Percentiles rank a stretch among this genome's conserved stretches.
phyloP scores from a whole-genome alignment of 2,113 vertebrate genomes.

The Sakesphorus luctuosus region DNA sequence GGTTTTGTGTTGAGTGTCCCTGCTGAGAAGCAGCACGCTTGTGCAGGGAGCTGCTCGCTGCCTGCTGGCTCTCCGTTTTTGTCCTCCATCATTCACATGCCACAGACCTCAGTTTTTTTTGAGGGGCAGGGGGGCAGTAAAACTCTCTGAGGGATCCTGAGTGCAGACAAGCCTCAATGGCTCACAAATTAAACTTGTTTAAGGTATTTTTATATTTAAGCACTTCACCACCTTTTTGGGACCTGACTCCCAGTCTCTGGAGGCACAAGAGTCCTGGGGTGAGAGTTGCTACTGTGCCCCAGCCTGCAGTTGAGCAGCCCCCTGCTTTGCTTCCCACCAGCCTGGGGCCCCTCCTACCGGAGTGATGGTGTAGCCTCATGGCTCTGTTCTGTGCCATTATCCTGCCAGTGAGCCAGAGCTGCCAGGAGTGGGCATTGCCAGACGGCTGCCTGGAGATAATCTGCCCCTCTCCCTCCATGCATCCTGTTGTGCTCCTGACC shows the following conservation, averaged over 20 bases:
- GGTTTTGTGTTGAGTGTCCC: not conserved
- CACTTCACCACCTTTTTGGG: not conserved
- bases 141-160: not conserved
- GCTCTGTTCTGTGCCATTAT: not conserved
- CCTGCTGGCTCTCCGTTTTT: not conserved
- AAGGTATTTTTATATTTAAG: not conserved
- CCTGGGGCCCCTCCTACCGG: rapidly evolving
- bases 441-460: slow-evolving; percentile 56
- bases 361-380: not conserved
- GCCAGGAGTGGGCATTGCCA: slow-evolving; percentile 32
- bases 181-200: not conserved
- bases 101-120: not conserved
- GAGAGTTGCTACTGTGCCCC: not conserved
- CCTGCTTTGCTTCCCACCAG: not conserved
- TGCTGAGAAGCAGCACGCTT: not conserved
- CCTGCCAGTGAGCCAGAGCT: rapidly evolving
- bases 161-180: not conserved
- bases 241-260: rapidly evolving
- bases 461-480: not conserved
- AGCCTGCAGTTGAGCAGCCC: not conserved
- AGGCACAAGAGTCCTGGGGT: not conserved
- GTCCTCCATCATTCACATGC: rapidly evolving
- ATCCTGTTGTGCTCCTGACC: slow-evolving; percentile 6
- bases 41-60: not conserved
- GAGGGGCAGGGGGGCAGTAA: not conserved